Conservation (phyloP, 1,140 invertebrate species). For the Cotesia typhae region DNA sequence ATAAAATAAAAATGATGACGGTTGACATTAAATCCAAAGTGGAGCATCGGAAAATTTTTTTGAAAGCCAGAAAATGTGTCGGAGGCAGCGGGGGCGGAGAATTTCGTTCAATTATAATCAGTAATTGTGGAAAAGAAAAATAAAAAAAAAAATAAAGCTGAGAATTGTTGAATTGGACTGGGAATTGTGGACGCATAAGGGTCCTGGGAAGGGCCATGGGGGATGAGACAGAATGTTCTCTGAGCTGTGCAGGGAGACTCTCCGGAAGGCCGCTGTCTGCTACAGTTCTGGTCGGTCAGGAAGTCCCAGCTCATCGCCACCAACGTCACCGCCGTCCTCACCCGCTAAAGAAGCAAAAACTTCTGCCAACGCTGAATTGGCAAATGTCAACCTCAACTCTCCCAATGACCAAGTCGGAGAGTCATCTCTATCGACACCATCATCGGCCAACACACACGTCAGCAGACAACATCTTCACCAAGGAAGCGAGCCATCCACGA, state of each 20-base stretch:
- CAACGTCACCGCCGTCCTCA: slow-evolving; percentile 62
- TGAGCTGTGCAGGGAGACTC: slow-evolving; percentile 71
- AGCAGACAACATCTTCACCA: slow-evolving; percentile 7
- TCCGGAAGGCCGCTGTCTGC: slow-evolving; percentile 68
- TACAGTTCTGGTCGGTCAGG: slow-evolving; percentile 63
- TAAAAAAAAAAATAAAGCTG: background rate
- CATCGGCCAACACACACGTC: slow-evolving; percentile 18
- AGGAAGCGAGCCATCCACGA: slow-evolving; percentile 20
- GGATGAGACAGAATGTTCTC: slow-evolving; percentile 68
- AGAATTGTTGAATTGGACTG: background rate
- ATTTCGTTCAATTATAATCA: too few species aligned
- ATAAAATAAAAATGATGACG: slow-evolving; percentile 2
- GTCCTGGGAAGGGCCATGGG: slow-evolving; percentile 63
- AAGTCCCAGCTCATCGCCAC: slow-evolving; percentile 62
- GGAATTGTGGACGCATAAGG: slow-evolving; percentile 26
- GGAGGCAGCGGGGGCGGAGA: too few species aligned
- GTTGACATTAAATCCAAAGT: background rate
- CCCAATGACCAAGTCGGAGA: slow-evolving; percentile 39
- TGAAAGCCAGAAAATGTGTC: background rate
- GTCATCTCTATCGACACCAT: slow-evolving; percentile 28
- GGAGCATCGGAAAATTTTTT: background rate
- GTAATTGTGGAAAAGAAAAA: background rate
- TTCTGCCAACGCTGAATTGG: slow-evolving; percentile 53
- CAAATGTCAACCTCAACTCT: slow-evolving; percentile 56
- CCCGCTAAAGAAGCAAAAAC: slow-evolving; percentile 60